Percentiles rank a stretch among this genome's conserved stretches.
These are phyloP conservation scores for Branchellion lobata DNA, from an alignment of 2,888 invertebrate genomes.

Conservation along the genomic window DNA sequence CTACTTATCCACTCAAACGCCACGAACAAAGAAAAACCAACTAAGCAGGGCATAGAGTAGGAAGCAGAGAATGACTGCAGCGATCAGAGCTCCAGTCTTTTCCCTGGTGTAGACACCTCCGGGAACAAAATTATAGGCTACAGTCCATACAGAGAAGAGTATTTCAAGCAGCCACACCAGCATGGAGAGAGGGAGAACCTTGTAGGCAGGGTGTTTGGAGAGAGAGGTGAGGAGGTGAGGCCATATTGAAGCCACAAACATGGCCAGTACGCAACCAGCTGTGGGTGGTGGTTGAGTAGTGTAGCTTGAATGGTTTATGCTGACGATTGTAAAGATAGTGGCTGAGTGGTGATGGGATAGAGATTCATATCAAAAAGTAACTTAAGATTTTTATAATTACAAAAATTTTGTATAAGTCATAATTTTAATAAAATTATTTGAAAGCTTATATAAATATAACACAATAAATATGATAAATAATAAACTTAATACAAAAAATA, in stretches of 20 bases:
- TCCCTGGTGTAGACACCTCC: slow-evolving; percentile 62
- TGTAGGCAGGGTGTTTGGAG: slow-evolving; percentile 55
- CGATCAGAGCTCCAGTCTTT: slow-evolving; percentile 59
- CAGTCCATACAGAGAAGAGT: slow-evolving; percentile 62
- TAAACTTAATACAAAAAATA: too few species aligned
- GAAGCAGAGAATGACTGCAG: slow-evolving; percentile 52
- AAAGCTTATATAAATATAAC: too few species aligned
- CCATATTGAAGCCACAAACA: slow-evolving; percentile 60
- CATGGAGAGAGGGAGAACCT: slow-evolving; percentile 54
- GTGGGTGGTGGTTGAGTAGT: slow-evolving; percentile 4
- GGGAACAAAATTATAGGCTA: slow-evolving; percentile 63
- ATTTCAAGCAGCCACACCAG: slow-evolving; percentile 58
- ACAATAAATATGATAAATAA: too few species aligned
- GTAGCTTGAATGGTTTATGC: neutral
- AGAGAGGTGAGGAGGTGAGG: slow-evolving; percentile 57
- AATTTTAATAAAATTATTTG: too few species aligned
- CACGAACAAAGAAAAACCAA: too few species aligned
- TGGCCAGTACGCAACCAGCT: slow-evolving; percentile 59
- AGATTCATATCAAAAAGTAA: neutral
- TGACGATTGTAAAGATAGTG: neutral
- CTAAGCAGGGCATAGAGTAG: neutral
- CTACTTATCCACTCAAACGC: too few species aligned
- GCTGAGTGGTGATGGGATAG: neutral
- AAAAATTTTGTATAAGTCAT: too few species aligned
- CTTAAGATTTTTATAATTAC: neutral